These are phyloP conservation scores for Chrysodeixis includens DNA, from an alignment of 2,888 invertebrate species.

Conservation along the genomic window DNA sequence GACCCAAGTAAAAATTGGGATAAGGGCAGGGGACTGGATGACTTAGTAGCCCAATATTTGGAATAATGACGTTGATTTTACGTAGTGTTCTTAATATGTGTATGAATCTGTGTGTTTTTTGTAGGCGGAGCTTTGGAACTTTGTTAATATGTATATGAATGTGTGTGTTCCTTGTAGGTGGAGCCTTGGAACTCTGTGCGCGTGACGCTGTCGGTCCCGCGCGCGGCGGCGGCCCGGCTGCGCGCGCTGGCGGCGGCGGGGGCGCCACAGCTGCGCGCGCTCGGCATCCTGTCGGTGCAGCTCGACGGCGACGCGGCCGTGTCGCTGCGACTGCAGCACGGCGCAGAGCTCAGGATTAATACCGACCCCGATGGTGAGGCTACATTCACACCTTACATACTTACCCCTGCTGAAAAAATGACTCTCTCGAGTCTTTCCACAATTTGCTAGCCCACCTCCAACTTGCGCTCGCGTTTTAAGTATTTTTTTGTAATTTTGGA, in stretches of 20 bases:
- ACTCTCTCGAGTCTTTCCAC: too few relatives aligned
- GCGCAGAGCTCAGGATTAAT: constrained; percentile 81
- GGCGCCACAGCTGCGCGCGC: constrained; percentile 95
- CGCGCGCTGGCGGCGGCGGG: constrained; percentile 97
- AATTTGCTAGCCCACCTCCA: too few relatives aligned
- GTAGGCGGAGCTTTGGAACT: constrained; percentile 99
- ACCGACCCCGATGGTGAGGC: constrained; percentile 75
- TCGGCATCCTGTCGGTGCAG: constrained; percentile 98
- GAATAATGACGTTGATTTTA: too few relatives aligned
- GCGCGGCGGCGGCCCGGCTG: constrained; percentile 97
- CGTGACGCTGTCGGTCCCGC: constrained; percentile 98
- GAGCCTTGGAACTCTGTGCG: constrained; percentile 99
- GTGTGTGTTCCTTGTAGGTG: constrained; percentile 81
- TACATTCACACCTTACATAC: not conserved
- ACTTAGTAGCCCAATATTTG: too few relatives aligned
- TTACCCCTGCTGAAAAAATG: too few relatives aligned
- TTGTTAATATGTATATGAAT: too few relatives aligned
- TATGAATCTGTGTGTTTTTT: not conserved
- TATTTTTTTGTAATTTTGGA: too few relatives aligned
- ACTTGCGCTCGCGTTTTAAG: too few relatives aligned
- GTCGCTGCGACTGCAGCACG: constrained; percentile 90
- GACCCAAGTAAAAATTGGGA: too few relatives aligned
- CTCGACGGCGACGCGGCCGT: constrained; percentile 96
- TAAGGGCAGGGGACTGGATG: too few relatives aligned
- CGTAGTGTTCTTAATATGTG: too few relatives aligned